Conservation (phyloP, 2,797 vertebrate species). For the Cuculus canorus region DNA sequence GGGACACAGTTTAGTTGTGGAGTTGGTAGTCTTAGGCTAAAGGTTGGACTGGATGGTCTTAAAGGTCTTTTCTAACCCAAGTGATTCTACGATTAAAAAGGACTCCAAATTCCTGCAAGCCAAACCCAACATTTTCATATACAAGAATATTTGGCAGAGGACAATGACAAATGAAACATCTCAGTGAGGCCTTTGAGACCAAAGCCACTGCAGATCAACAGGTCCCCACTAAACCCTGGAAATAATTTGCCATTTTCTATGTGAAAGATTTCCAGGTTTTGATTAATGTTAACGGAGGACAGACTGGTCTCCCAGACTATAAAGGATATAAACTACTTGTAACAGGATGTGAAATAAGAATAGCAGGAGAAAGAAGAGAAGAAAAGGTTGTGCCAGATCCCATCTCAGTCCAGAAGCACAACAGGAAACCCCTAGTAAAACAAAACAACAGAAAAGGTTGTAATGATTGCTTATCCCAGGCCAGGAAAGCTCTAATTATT, state of each 20-base stretch:
- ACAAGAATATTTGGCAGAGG: background rate
- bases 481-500: background rate
- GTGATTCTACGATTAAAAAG: background rate
- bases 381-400: background rate
- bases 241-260: background rate
- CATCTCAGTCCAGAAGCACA: background rate
- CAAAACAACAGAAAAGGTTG: background rate
- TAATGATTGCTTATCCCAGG: background rate
- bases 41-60: background rate
- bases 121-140: background rate
- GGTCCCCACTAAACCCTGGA: background rate
- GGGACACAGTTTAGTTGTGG: rapidly evolving
- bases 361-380: background rate
- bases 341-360: background rate
- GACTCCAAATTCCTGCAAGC: background rate
- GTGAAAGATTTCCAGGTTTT: background rate
- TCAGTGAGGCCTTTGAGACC: background rate
- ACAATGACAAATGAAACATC: background rate
- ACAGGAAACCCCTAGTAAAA: background rate
- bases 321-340: background rate
- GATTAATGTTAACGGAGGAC: rapidly evolving
- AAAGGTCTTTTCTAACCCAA: background rate
- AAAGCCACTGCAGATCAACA: background rate
- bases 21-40: background rate
- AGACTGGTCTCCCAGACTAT: background rate